phyloP scores from a whole-genome alignment of 2,888 invertebrate species.

The Pyrochroa serraticornis region DNA sequence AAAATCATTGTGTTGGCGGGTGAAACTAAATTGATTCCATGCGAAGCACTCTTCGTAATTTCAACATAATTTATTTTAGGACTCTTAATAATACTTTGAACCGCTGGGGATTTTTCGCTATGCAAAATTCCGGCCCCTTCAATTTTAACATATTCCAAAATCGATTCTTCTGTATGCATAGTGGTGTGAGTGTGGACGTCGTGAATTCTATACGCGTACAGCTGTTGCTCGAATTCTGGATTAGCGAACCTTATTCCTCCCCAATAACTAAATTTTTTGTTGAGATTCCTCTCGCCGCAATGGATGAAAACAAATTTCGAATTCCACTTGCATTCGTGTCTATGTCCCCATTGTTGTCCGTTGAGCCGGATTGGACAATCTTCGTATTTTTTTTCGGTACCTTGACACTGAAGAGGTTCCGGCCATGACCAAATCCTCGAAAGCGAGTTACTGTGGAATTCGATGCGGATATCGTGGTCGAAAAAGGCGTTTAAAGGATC shows the following conservation, averaged over 20 bases:
- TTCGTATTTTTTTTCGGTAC: slow-evolving; percentile 76
- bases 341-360: slow-evolving; percentile 85
- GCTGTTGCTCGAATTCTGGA: slow-evolving; percentile 85
- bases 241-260: slow-evolving; percentile 94
- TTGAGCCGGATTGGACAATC: slow-evolving; percentile 88
- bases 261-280: slow-evolving; percentile 81
- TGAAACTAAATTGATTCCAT: slow-evolving; percentile 91
- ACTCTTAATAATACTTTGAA: slow-evolving; percentile 88
- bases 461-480: slow-evolving; percentile 82
- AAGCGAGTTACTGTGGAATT: slow-evolving; percentile 87
- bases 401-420: slow-evolving; percentile 85
- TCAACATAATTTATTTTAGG: slow-evolving; percentile 83
- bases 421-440: slow-evolving; percentile 94
- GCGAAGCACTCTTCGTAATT: slow-evolving; percentile 83
- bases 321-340: slow-evolving; percentile 88
- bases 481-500: slow-evolving; percentile 89
- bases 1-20: slow-evolving; percentile 83
- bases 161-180: slow-evolving; percentile 73
- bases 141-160: slow-evolving; percentile 79
- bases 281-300: slow-evolving; percentile 76
- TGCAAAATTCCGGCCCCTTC: slow-evolving; percentile 94
- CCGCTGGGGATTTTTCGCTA: slow-evolving; percentile 90
- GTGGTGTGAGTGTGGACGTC: slow-evolving; percentile 80
- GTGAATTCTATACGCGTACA: slow-evolving; percentile 81
- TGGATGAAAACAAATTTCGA: slow-evolving; percentile 91